phyloP scores from a whole-genome alignment of 2,797 vertebrate genomes.

The Sternotherus odoratus region DNA sequence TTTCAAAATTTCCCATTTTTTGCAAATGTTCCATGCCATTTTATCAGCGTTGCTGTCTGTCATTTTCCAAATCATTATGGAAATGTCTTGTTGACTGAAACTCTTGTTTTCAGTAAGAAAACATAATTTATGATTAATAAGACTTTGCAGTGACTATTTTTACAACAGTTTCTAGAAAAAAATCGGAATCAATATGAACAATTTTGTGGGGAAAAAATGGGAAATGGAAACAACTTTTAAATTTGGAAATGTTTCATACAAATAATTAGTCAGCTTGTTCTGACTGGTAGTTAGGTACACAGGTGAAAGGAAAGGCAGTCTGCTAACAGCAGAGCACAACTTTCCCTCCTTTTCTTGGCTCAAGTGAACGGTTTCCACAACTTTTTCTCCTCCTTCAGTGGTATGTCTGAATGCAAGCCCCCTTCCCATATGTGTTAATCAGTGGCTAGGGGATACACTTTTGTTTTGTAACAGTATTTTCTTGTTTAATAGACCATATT shows the following conservation, averaged over 20 bases:
- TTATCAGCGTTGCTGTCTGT: not conserved
- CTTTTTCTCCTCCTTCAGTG: not conserved
- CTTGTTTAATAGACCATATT: not conserved
- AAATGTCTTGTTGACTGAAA: not conserved
- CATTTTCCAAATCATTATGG: not conserved
- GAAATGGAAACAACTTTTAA: not conserved
- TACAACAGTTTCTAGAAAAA: not conserved
- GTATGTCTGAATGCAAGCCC: not conserved
- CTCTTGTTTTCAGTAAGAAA: not conserved
- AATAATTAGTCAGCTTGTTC: not conserved
- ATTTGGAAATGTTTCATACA: not conserved
- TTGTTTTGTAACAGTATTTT: not conserved
- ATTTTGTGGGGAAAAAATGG: not conserved
- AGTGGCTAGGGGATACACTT: not conserved
- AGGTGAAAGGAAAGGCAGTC: not conserved
- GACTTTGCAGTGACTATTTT: not conserved
- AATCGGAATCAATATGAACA: not conserved
- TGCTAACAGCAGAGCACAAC: not conserved
- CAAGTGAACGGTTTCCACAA: not conserved
- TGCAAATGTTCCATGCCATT: not conserved
- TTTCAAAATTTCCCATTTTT: not conserved
- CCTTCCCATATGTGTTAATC: not conserved
- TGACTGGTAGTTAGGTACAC: not conserved
- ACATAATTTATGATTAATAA: not conserved
- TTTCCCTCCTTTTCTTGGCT: not conserved